A percentile compares a stretch with the other conserved stretches of the same genome.
phyloP scores from a whole-genome alignment of 2,888 invertebrate species.

The Quadroppia sp. region DNA sequence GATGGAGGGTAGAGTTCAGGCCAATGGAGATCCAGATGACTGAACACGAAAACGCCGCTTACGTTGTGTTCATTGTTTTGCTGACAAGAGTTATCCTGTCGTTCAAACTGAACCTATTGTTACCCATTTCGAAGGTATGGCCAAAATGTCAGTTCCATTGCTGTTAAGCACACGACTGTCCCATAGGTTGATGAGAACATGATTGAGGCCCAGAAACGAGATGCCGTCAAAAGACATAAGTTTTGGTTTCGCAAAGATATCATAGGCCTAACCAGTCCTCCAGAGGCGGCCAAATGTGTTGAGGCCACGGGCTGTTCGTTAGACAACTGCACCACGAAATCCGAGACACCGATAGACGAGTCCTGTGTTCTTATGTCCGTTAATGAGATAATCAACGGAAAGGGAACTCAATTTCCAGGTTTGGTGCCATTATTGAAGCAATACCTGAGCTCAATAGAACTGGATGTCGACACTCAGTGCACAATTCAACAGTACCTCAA shows the following conservation, averaged over 20 bases:
- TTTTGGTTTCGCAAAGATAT: conserved; percentile 92
- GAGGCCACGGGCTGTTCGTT: conserved; percentile 47
- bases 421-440: conserved; percentile 88
- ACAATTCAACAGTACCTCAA: conserved; percentile 93
- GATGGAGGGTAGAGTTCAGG: conserved; percentile 99
- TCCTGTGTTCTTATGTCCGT: conserved; percentile 66
- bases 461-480: conserved; percentile 97
- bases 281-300: conserved; percentile 52
- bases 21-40: conserved; percentile 96
- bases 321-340: not conserved
- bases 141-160: not conserved
- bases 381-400: conserved; percentile 95
- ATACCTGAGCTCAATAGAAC: conserved; percentile 90
- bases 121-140: conserved; percentile 88
- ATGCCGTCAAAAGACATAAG: conserved; percentile 74
- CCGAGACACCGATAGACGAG: conserved; percentile 23
- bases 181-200: conserved; percentile 83
- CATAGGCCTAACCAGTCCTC: conserved; percentile 56
- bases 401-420: conserved; percentile 85
- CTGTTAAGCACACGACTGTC: conserved; percentile 23
- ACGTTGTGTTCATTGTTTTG: conserved; percentile 94
- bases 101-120: conserved; percentile 89
- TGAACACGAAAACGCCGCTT: conserved; percentile 99
- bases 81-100: conserved; percentile 94
- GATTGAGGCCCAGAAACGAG: conserved; percentile 85